Percentiles rank a stretch among this genome's conserved stretches.
phyloP scores from a whole-genome alignment of 2,113 vertebrate genomes.

The Xenus cinereus region DNA sequence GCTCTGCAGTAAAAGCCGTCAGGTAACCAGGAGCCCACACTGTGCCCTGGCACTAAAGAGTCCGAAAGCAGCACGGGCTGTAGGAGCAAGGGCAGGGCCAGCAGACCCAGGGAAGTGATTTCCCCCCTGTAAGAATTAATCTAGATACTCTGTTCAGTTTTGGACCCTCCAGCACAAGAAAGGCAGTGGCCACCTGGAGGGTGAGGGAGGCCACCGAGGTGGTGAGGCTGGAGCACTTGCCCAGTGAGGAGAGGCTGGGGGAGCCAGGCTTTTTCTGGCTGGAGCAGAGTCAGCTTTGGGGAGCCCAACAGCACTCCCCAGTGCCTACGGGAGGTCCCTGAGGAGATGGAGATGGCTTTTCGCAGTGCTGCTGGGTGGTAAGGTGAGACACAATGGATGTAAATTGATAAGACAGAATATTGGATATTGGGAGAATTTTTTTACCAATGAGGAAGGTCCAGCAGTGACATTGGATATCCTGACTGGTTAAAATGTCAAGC shows the following conservation, averaged over 20 bases:
- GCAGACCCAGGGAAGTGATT: not conserved
- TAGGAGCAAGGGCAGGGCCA: not conserved
- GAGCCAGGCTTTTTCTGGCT: not conserved
- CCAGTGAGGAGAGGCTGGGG: not conserved
- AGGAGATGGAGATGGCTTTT: not conserved
- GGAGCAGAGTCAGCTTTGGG: not conserved
- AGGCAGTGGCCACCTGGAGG: not conserved
- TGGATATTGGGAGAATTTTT: not conserved
- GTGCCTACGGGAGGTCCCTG: not conserved
- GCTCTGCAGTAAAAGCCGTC: not conserved
- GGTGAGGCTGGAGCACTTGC: not conserved
- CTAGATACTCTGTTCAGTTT: not conserved
- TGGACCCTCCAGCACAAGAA: not conserved
- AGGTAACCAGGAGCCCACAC: fast-evolving
- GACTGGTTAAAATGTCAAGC: not conserved
- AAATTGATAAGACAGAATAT: not conserved
- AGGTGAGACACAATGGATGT: fast-evolving
- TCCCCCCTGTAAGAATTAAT: fast-evolving
- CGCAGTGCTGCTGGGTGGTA: not conserved
- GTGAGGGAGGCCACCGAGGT: not conserved
- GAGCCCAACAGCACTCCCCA: not conserved
- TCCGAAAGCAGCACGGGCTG: not conserved
- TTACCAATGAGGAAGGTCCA: not conserved
- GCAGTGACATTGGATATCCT: not conserved
- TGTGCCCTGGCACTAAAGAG: not conserved